These are phyloP conservation scores for Pipistrellus pygmaeus DNA, from an alignment of 2,797 vertebrate species.

Conservation along the genomic window DNA sequence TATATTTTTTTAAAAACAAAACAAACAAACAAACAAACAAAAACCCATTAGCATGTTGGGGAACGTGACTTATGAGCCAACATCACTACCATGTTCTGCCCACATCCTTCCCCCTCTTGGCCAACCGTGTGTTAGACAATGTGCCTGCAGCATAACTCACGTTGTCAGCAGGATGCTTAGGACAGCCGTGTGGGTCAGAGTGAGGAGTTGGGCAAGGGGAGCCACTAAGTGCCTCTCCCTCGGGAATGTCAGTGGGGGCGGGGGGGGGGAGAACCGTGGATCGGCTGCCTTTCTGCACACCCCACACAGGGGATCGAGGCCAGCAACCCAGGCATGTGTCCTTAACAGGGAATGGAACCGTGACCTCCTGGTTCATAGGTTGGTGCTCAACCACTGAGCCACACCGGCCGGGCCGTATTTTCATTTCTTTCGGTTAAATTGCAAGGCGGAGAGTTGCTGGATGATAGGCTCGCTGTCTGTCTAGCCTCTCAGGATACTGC, in stretches of 20 bases:
- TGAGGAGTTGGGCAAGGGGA: background rate
- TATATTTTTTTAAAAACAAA: no score
- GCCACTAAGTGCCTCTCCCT: background rate
- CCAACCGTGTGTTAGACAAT: background rate
- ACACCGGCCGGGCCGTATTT: background rate
- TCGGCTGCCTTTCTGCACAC: no score
- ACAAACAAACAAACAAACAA: no score
- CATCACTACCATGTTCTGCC: background rate
- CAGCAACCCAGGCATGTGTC: no score
- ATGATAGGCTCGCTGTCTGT: background rate
- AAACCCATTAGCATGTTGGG: background rate
- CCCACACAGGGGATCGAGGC: no score
- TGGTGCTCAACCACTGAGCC: no score
- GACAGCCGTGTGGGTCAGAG: background rate
- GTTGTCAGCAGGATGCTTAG: background rate
- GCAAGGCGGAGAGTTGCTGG: background rate
- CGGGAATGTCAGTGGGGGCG: background rate
- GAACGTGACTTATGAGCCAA: slow-evolving; percentile 6
- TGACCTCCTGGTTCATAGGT: no score
- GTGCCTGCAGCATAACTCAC: background rate
- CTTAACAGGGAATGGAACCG: no score
- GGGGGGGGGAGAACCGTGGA: no score
- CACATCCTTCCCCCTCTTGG: slow-evolving; percentile 22
- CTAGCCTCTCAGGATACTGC: background rate
- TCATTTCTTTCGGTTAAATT: slow-evolving; percentile 50